Conservation (phyloP, 2,797 vertebrate genomes). For the Chiropotes sagulatus region DNA sequence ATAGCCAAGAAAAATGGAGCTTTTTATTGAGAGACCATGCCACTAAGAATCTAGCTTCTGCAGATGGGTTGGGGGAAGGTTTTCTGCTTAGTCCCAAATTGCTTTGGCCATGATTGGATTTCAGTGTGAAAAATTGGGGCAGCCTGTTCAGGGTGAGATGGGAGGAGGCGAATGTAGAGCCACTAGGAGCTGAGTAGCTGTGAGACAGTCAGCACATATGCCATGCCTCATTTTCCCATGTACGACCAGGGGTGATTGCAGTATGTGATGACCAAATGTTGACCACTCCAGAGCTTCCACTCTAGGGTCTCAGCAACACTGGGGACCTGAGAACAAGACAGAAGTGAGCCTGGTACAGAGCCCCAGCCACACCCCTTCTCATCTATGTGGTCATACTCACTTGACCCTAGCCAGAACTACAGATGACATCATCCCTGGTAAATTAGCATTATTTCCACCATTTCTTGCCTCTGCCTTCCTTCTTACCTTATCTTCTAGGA, state of each 20-base stretch:
- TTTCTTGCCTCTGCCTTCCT: neutral
- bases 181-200: fast-evolving
- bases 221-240: fast-evolving
- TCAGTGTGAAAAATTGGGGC: neutral
- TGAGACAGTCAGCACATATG: neutral
- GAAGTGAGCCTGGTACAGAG: neutral
- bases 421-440: neutral
- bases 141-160: neutral
- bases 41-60: neutral
- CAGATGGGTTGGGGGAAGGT: fast-evolving
- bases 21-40: neutral
- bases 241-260: fast-evolving
- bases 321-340: neutral
- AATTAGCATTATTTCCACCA: neutral
- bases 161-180: neutral
- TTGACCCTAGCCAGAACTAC: neutral
- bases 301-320: neutral
- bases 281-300: too few relatives aligned
- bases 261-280: neutral
- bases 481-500: neutral
- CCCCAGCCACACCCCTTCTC: neutral
- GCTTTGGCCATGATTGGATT: neutral
- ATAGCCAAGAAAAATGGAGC: neutral
- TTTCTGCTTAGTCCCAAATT: neutral
- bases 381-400: fast-evolving